These are phyloP conservation scores for Bungarus multicinctus DNA, from an alignment of 2,113 vertebrate genomes.

Conservation along the genomic window DNA sequence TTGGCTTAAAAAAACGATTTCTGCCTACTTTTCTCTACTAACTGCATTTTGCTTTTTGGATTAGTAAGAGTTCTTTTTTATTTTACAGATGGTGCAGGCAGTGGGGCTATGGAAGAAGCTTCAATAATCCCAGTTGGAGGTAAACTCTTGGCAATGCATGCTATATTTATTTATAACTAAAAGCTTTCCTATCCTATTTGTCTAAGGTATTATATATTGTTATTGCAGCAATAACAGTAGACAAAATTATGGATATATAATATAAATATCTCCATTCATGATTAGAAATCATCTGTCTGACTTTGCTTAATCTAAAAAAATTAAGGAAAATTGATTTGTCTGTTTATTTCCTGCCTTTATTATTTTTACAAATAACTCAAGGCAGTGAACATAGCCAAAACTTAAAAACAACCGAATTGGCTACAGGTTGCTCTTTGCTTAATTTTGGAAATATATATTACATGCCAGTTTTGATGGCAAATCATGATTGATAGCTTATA, in stretches of 20 bases:
- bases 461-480: neutral
- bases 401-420: neutral
- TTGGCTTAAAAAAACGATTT: neutral
- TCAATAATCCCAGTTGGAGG: conserved; percentile 19
- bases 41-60: neutral
- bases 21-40: neutral
- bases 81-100: neutral
- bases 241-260: neutral
- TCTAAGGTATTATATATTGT: neutral
- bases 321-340: neutral
- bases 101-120: conserved; percentile 10
- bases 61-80: neutral
- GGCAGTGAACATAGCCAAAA: neutral
- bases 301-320: neutral
- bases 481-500: neutral
- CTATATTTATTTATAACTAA: neutral
- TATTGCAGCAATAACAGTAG: neutral
- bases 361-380: neutral
- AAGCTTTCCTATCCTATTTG: neutral
- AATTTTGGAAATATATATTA: neutral
- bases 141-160: neutral
- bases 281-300: neutral
- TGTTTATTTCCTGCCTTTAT: neutral
- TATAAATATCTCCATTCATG: neutral
- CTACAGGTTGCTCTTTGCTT: neutral